These are phyloP conservation scores for Atta texana DNA, from an alignment of 1,140 invertebrate species.

Conservation along the genomic window DNA sequence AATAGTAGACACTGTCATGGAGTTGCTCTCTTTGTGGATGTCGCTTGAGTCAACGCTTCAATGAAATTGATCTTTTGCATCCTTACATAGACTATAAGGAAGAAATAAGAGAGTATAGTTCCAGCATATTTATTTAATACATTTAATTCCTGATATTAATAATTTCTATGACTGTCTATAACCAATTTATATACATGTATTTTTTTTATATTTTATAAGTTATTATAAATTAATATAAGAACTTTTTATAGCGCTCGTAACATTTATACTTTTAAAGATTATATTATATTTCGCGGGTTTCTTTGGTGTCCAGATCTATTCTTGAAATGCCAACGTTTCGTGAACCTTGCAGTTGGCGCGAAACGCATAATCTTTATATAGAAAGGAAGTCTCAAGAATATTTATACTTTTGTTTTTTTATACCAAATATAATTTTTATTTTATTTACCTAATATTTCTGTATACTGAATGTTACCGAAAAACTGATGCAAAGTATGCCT, in stretches of 20 bases:
- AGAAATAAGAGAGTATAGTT: not conserved
- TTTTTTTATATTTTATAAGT: not conserved
- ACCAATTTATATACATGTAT: not conserved
- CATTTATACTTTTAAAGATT: not conserved
- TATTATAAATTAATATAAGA: slow-evolving; percentile 1
- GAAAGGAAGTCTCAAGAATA: too few species aligned
- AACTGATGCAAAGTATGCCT: not conserved
- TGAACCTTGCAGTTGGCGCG: too few species aligned
- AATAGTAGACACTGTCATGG: slow-evolving; percentile 88
- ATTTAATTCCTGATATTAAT: not conserved
- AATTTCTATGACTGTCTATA: not conserved
- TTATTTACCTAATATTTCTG: not conserved
- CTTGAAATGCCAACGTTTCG: too few species aligned
- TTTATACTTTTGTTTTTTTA: too few species aligned
- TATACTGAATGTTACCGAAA: not conserved
- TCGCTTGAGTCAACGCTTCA: slow-evolving; percentile 81
- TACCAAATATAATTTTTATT: not conserved
- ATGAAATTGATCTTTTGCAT: not conserved
- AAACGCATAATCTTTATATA: too few species aligned
- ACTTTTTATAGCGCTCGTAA: not conserved
- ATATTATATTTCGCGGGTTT: too few species aligned
- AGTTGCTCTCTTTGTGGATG: slow-evolving; percentile 90
- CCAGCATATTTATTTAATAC: not conserved
- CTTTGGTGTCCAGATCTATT: too few species aligned
- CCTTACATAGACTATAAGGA: not conserved